phyloP scores from a whole-genome alignment of 2,888 invertebrate genomes.

The Caenorhabditis parvicauda region DNA sequence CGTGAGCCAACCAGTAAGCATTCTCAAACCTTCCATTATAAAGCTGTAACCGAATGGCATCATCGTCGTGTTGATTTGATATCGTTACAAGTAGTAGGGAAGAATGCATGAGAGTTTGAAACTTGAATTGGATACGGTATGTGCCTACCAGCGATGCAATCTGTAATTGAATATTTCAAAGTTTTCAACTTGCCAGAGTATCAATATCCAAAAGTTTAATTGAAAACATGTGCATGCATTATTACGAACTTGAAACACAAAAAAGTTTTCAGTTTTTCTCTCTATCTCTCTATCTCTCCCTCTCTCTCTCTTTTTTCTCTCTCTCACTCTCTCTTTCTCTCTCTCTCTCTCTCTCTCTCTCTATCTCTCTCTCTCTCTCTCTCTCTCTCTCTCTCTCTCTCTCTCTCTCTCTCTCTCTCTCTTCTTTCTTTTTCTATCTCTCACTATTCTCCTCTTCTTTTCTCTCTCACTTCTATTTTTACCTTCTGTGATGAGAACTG shows the following conservation, averaged over 20 bases:
- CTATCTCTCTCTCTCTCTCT: too few species aligned
- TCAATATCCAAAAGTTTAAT: not conserved
- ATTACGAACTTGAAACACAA: not conserved
- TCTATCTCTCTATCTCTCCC: too few species aligned
- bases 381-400: too few species aligned
- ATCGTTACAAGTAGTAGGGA: constrained; percentile 38
- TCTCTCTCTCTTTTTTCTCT: too few species aligned
- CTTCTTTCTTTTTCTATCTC: too few species aligned
- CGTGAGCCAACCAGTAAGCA: too few species aligned
- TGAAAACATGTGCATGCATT: not conserved
- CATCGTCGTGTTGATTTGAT: constrained; percentile 27
- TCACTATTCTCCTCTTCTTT: too few species aligned
- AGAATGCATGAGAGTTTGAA: constrained; percentile 49
- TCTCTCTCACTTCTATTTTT: too few species aligned
- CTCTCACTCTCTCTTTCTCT: too few species aligned
- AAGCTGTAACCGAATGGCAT: constrained; percentile 31
- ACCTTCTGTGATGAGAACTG: constrained; percentile 29
- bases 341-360: too few species aligned
- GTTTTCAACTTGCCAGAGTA: not conserved
- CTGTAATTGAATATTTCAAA: constrained; percentile 3
- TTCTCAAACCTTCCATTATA: constrained; percentile 33
- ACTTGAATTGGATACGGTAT: constrained; percentile 54
- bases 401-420: too few species aligned
- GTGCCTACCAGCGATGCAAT: constrained; percentile 31
- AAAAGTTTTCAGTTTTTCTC: too few species aligned